Conservation (phyloP, 2,113 vertebrate species). For the Arvicanthis niloticus region DNA sequence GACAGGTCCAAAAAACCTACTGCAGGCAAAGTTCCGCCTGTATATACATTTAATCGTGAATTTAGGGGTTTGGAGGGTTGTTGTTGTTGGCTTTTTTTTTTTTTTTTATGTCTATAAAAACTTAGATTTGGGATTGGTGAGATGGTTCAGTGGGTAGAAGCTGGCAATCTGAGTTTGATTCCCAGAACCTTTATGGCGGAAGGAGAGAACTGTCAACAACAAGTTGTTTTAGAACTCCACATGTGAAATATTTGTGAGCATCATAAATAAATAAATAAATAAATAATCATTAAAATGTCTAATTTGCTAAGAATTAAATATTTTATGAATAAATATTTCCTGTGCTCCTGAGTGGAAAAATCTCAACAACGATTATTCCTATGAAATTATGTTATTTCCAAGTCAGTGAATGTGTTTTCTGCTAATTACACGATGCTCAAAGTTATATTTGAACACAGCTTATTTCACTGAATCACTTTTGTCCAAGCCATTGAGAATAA, state of each 20-base stretch:
- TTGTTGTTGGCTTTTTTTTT: too few species aligned
- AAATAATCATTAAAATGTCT: not conserved
- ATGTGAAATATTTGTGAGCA: not conserved
- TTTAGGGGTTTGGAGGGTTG: not conserved
- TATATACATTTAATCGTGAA: not conserved
- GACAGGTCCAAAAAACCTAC: not conserved
- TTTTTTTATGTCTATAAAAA: not conserved
- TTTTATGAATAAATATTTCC: slow-evolving; percentile 21
- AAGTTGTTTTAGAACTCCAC: not conserved
- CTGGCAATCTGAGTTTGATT: not conserved
- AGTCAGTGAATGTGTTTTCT: slow-evolving; percentile 49
- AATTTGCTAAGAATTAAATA: not conserved
- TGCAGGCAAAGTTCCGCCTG: not conserved
- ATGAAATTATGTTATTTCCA: slow-evolving; percentile 58
- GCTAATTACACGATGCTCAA: not conserved
- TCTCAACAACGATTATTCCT: slow-evolving; percentile 7
- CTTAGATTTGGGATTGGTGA: not conserved
- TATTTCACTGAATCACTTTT: slow-evolving; percentile 26
- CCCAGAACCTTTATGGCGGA: not conserved
- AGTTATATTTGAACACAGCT: slow-evolving; percentile 26
- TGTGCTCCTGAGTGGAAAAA: slow-evolving; percentile 29
- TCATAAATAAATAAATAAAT: not conserved
- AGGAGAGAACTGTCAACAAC: not conserved
- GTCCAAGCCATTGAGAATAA: not conserved
- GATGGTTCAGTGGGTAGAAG: not conserved